Percentiles rank a stretch among this genome's conserved stretches.
Conservation (phyloP, 1,140 invertebrate genomes). For the Papilio polytes region DNA sequence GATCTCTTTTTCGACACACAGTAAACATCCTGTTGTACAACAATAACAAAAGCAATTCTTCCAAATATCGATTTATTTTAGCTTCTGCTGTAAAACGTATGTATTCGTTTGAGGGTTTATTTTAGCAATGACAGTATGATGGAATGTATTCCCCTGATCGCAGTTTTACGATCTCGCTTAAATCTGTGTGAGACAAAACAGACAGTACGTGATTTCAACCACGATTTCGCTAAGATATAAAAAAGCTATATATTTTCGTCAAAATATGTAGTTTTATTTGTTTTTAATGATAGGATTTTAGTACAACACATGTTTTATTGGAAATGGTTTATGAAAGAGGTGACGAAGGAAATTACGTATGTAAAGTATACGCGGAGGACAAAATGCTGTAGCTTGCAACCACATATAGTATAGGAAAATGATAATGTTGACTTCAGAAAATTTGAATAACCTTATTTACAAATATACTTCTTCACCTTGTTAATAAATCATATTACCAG, state of each 20-base stretch:
- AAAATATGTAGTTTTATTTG: background rate
- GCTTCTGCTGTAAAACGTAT: background rate
- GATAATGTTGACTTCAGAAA: background rate
- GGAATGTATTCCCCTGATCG: background rate
- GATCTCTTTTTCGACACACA: background rate
- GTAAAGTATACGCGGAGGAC: background rate
- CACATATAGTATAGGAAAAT: too few species aligned
- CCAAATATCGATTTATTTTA: background rate
- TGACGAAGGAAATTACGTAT: background rate
- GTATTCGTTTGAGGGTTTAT: slow-evolving; percentile 9
- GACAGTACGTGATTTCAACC: slow-evolving; percentile 1
- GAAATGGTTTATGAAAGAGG: background rate
- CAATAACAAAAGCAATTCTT: background rate
- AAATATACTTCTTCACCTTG: background rate
- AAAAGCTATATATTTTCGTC: slow-evolving; percentile 5
- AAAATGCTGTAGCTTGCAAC: background rate
- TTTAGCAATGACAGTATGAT: slow-evolving; percentile 30
- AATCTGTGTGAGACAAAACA: slow-evolving; percentile 16
- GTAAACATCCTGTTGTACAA: background rate
- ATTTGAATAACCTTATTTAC: background rate
- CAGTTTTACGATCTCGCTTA: slow-evolving; percentile 1
- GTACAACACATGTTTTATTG: background rate
- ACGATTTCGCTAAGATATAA: background rate
- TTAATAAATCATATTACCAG: background rate
- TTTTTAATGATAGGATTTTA: background rate